Percentiles rank a stretch among this genome's conserved stretches.
Evolutionary conservation across 2,113 vertebrate species (phyloP).

Genomic region (Takifugu flavidus): DNA sequence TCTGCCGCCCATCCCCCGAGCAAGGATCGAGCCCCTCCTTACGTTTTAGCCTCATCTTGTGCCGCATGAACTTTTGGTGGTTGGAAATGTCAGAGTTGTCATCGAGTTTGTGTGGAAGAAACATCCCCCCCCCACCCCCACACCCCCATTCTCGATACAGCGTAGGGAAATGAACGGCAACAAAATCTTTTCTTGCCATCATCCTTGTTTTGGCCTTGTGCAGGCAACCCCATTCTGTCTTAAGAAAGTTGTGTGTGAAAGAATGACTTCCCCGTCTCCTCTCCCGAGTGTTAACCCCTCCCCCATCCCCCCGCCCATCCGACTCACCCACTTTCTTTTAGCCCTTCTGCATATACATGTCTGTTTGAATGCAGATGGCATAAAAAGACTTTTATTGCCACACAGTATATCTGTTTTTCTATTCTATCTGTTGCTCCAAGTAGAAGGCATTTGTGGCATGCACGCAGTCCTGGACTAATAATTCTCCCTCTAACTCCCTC

Average conservation of each 20-base stretch:
- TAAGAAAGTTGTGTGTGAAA: slow-evolving; percentile 96
- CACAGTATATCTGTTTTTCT: slow-evolving; percentile 87
- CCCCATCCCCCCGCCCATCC: slow-evolving; percentile 37
- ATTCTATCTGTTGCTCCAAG: slow-evolving; percentile 81
- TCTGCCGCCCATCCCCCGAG: slow-evolving; percentile 78
- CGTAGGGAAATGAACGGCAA: slow-evolving; percentile 85
- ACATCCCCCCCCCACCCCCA: slow-evolving; percentile 50
- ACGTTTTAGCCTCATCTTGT: slow-evolving; percentile 95
- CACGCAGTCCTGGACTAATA: slow-evolving; percentile 67
- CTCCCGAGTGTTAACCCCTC: slow-evolving; percentile 31
- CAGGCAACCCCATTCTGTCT: slow-evolving; percentile 76
- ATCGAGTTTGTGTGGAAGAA: slow-evolving; percentile 72
- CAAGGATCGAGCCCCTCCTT: slow-evolving; percentile 80
- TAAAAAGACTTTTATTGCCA: slow-evolving; percentile 99
- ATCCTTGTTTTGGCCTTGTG: slow-evolving; percentile 70
- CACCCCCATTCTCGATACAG: slow-evolving; percentile 47
- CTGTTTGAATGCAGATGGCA: slow-evolving; percentile 90
- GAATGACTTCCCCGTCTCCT: slow-evolving; percentile 75
- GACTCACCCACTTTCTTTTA: slow-evolving; percentile 57
- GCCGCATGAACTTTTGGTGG: slow-evolving; percentile 99
- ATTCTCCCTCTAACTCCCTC: slow-evolving; percentile 47
- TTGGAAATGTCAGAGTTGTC: slow-evolving; percentile 78
- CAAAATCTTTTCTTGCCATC: slow-evolving; percentile 99
- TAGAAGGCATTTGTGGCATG: slow-evolving; percentile 88
- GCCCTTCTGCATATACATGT: slow-evolving; percentile 78